Percentiles rank a stretch among this genome's conserved stretches.
phyloP scores from a whole-genome alignment of 1,140 invertebrate species.

The Drosophila melanogaster region Release_6_plus_ISO1_MT NT_033777.3:26455501-26456000 shows the following conservation, averaged over 20 bases:
- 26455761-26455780: conserved; percentile 90
- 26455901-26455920: conserved; percentile 37
- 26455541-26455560: conserved; percentile 33
- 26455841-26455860: conserved; percentile 50
- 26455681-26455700: conserved; percentile 22
- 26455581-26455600: conserved; percentile 40
- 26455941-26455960: conserved; percentile 80
- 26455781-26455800: conserved; percentile 89
- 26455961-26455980: conserved; percentile 81
- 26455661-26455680: conserved; percentile 8
- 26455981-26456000: conserved; percentile 55
- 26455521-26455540: neutral
- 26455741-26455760: conserved; percentile 74
- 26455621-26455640: conserved; percentile 16
- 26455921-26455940: conserved; percentile 72
- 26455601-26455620: conserved; percentile 31
- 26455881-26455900: conserved; percentile 38
- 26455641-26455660: conserved; percentile 16
- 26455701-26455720: conserved; percentile 23
- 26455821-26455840: conserved; percentile 85
- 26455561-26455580: conserved; percentile 35
- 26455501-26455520: neutral
- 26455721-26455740: neutral
- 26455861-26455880: conserved; percentile 69
- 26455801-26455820: conserved; percentile 91